Evolutionary conservation across 2,888 invertebrate species (phyloP).

Genomic region (Steinernema scapterisci): DNA sequence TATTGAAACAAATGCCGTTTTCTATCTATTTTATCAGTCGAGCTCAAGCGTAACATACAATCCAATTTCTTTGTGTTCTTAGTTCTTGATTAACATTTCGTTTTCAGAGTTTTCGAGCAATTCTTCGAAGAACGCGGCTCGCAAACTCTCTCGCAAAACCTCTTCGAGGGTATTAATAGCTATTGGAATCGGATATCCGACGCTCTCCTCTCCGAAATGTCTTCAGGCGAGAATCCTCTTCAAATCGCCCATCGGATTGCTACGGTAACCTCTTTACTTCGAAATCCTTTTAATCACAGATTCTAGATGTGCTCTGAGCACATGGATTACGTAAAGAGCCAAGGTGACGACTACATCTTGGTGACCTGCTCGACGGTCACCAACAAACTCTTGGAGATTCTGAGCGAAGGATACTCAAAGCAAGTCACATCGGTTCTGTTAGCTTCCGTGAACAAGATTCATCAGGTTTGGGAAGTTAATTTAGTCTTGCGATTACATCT

Average conservation of each 20-base stretch:
- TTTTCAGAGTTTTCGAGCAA: conserved; percentile 40
- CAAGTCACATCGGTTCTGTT: conserved; percentile 45
- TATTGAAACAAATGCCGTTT: neutral
- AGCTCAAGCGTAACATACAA: too few species aligned
- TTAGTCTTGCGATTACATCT: neutral
- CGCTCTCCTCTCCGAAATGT: conserved; percentile 38
- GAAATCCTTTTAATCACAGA: too few species aligned
- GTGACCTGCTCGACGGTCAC: conserved; percentile 29
- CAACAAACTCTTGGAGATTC: conserved; percentile 37
- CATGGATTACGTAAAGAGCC: conserved; percentile 36
- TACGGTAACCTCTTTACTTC: neutral
- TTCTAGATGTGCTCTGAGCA: conserved; percentile 41
- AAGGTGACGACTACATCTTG: conserved; percentile 43
- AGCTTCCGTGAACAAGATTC: conserved; percentile 41
- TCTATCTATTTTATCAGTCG: neutral
- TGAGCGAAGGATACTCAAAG: conserved; percentile 48
- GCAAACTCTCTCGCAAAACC: conserved; percentile 39
- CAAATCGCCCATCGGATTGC: conserved; percentile 38
- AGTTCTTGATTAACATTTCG: neutral
- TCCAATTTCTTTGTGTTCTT: too few species aligned
- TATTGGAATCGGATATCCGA: conserved; percentile 42
- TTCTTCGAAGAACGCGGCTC: conserved; percentile 47
- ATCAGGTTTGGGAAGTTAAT: conserved; percentile 27
- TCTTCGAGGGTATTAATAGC: conserved; percentile 44
- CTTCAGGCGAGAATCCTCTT: conserved; percentile 40